Base-by-base conservation (phyloP, 2,888 invertebrate genomes). In the Xestia c-nigrum region DNA sequence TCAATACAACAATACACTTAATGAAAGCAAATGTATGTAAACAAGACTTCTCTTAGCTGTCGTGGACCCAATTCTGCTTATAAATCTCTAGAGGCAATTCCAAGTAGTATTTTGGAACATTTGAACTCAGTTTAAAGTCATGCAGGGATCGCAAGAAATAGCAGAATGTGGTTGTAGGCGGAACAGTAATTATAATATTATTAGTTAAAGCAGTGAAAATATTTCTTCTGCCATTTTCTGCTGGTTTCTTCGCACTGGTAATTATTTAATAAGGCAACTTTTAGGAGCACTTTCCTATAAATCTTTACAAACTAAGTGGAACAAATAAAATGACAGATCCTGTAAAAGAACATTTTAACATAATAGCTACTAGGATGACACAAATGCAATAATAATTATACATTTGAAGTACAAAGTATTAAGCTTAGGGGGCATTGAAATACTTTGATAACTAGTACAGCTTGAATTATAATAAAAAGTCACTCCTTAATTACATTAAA, bases 21-120 rank as follows among this genome's bases (percentile, higher is more conserved):
- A 74, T 78, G 76, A 83, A 83, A 89, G 89, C 88, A 88, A 89
- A 84, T 74, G 86, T 83, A 83, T 84, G 76, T 85, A 87, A 82
- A 86, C 76, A 84, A 85, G 85, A 75, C 77, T 78, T 84, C 86
- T 88, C 91, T 91, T 91, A 91, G 90, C 91, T 91, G 89, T 85
- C 72, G 66, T 57, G 66, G 80, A 88, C 81, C 82, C 77, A 76
- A 80, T 72, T 88, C 83, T 87, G 86, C 83, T 85, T 82, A 86
- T 52, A 65, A 71, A 76, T 63, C 72, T 81, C 76, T 81, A 84
- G 77, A 87, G 80, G 84, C 84, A 80, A 68, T 81, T 83, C 78
- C 76, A 86, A 87, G 66, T 75, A 71, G 78, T 80, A 73, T 75
- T 71, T 65, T 70, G 74, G 70, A 81, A 84, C 63, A 77, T 81